Evolutionary conservation across 2,888 invertebrate genomes (phyloP).

Genomic region (Tiphia femorata): DNA sequence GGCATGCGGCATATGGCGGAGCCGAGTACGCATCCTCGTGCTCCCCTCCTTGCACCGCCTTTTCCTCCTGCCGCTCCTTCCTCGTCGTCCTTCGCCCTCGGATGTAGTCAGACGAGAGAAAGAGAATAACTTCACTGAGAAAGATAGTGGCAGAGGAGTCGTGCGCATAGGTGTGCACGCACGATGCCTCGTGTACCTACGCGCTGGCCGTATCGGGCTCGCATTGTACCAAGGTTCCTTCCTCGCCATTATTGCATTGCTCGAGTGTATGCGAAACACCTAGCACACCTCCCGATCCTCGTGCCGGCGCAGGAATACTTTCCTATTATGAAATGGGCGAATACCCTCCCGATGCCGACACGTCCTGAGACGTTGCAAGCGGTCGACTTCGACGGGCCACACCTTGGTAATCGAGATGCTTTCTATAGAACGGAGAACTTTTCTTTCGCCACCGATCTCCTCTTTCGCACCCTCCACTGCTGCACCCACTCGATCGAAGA

Average conservation of each 20-base stretch:
- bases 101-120: too few relatives aligned
- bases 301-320: not conserved
- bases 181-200: slow-evolving; percentile 9
- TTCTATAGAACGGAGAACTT: slow-evolving; percentile 15
- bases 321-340: slow-evolving; percentile 15
- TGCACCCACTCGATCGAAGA: too few relatives aligned
- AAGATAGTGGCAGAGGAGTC: too few relatives aligned
- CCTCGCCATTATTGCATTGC: not conserved
- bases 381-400: slow-evolving; percentile 32
- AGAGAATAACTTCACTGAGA: too few relatives aligned
- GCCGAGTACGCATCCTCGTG: slow-evolving; percentile 11
- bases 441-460: not conserved
- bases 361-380: slow-evolving; percentile 11
- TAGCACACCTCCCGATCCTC: not conserved
- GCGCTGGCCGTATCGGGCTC: slow-evolving; percentile 24
- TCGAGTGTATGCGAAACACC: too few relatives aligned
- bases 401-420: slow-evolving; percentile 33
- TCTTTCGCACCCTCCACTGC: too few relatives aligned
- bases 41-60: slow-evolving; percentile 12
- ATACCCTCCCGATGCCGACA: slow-evolving; percentile 2
- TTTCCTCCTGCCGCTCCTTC: too few relatives aligned
- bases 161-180: slow-evolving; percentile 22
- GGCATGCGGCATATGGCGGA: slow-evolving; percentile 49
- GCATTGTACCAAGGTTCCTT: too few relatives aligned
- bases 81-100: too few relatives aligned